A percentile compares a stretch with the other conserved stretches of the same genome.
Conservation (phyloP, 2,113 vertebrate species). For the Parotia lawesii region DNA sequence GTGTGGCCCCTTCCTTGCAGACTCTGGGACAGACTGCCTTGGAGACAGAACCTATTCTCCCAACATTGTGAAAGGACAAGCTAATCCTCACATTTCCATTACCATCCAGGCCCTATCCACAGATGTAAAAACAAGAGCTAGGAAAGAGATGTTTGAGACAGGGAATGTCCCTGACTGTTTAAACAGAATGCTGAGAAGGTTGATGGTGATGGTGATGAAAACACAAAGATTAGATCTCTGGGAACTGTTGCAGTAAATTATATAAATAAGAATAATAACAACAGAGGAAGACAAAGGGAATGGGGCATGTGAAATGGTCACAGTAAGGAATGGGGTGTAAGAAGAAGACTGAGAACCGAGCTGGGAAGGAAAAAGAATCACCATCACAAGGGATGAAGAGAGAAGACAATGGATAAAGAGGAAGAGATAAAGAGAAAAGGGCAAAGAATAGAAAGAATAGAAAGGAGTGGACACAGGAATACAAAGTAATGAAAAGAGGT, state of each 20-base stretch:
- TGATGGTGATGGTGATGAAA: background rate
- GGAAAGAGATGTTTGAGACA: background rate
- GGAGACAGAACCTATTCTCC: background rate
- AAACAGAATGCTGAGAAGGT: background rate
- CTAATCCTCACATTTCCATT: background rate
- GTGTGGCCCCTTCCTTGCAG: background rate
- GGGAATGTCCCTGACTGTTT: background rate
- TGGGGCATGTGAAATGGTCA: background rate
- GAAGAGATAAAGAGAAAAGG: background rate
- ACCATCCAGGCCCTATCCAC: background rate
- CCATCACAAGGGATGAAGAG: background rate
- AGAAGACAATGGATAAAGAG: background rate
- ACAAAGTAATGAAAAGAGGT: background rate
- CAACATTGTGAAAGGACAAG: background rate
- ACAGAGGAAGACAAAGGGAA: background rate
- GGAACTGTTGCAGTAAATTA: background rate
- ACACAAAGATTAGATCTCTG: background rate
- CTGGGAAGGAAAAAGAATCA: background rate
- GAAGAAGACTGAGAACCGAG: background rate
- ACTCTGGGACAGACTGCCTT: background rate
- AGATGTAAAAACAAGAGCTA: rapidly evolving
- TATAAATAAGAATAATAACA: background rate
- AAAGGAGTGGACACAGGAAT: background rate
- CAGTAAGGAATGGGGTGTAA: background rate
- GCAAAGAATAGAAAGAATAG: background rate